phyloP scores from a whole-genome alignment of 64 coral and sea anemone species.

The Hydrozoanthus tunicans region DNA sequence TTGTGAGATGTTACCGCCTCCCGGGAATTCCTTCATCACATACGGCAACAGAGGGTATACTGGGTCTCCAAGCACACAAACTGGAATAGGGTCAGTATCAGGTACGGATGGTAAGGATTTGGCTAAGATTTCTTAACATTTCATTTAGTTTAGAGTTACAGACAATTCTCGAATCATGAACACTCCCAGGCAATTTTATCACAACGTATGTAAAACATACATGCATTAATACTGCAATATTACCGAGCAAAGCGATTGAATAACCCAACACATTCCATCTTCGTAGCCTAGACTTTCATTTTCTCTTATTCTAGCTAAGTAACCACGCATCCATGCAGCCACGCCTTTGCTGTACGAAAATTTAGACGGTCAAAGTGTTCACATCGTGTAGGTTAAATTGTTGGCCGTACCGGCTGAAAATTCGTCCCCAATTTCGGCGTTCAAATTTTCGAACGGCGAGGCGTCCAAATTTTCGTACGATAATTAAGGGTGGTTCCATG shows the following conservation, averaged over 20 bases:
- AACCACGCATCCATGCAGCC: neutral
- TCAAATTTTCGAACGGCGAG: neutral
- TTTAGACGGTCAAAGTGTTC: conserved; percentile 1
- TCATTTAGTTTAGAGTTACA: conserved; percentile 16
- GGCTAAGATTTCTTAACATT: conserved; percentile 24
- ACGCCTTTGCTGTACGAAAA: neutral
- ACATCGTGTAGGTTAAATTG: neutral
- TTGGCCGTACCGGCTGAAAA: neutral
- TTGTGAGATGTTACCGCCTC: neutral
- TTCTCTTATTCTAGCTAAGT: conserved; percentile 2
- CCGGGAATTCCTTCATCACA: conserved; percentile 13
- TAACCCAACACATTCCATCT: neutral
- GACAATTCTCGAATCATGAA: neutral
- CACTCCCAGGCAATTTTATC: conserved; percentile 14
- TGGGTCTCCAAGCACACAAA: conserved; percentile 10
- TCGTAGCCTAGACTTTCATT: neutral
- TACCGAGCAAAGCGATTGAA: conserved; percentile 16
- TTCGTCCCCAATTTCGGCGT: too few species aligned
- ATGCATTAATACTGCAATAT: conserved; percentile 25
- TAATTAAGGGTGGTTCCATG: too few species aligned
- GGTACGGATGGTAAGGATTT: neutral
- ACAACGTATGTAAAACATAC: neutral
- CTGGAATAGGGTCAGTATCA: conserved; percentile 5
- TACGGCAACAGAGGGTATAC: neutral
- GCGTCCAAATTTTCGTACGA: neutral